Evolutionary conservation across 2,888 invertebrate genomes (phyloP).

Genomic region (Melikaiella ostensackeni): DNA sequence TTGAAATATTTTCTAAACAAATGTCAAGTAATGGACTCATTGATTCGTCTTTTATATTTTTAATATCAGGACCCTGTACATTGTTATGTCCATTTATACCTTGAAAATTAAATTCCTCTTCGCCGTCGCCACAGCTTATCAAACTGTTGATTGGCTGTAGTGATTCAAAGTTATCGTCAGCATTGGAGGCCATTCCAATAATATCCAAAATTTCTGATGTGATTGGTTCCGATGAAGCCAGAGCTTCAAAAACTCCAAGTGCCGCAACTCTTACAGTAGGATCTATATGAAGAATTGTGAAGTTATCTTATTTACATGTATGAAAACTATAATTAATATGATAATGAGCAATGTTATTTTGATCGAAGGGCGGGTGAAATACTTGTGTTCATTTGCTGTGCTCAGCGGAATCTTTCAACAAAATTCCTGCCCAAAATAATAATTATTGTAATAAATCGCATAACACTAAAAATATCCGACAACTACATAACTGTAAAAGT

Average conservation of each 20-base stretch:
- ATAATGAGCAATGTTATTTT: too few relatives aligned
- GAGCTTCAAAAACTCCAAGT: conserved; percentile 85
- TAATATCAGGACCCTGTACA: conserved; percentile 44
- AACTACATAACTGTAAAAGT: too few relatives aligned
- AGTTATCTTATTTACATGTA: neutral
- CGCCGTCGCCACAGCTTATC: conserved; percentile 51
- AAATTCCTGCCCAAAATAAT: too few relatives aligned
- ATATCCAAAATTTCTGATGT: conserved; percentile 82
- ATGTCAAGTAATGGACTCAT: conserved; percentile 55
- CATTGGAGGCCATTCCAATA: conserved; percentile 75
- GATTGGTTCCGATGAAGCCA: conserved; percentile 83
- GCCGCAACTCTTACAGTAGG: conserved; percentile 86
- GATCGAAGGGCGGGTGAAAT: too few relatives aligned
- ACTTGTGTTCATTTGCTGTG: too few relatives aligned
- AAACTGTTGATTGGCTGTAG: conserved; percentile 44
- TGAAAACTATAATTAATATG: neutral
- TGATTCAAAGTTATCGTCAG: conserved; percentile 46
- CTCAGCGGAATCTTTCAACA: too few relatives aligned
- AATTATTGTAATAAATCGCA: too few relatives aligned
- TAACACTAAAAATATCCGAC: too few relatives aligned
- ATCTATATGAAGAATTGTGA: conserved; percentile 77
- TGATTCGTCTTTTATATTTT: conserved; percentile 42
- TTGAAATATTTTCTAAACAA: conserved; percentile 79
- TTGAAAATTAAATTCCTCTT: conserved; percentile 59
- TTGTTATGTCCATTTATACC: conserved; percentile 46